Evolutionary conservation across 1,140 invertebrate genomes (phyloP).

Genomic region (Delia radicum): DNA sequence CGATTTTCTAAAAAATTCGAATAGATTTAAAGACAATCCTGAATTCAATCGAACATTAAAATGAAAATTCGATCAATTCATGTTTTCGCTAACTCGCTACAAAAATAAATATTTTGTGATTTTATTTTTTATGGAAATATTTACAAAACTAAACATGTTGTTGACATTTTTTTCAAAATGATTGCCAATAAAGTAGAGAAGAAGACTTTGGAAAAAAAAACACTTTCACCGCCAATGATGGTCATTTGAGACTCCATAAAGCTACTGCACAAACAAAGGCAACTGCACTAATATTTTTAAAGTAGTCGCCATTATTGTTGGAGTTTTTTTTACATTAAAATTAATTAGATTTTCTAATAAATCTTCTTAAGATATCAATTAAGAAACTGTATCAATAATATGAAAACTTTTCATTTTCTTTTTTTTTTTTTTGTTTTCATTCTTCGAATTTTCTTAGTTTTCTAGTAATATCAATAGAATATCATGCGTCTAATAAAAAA

Average conservation of each 20-base stretch:
- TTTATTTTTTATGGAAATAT: slow-evolving; percentile 7
- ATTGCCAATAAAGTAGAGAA: not conserved
- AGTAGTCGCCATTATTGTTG: not conserved
- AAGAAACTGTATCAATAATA: not conserved
- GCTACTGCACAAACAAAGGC: not conserved
- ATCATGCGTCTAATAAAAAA: not conserved
- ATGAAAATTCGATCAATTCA: no score
- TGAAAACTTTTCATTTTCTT: not conserved
- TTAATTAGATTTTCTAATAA: not conserved
- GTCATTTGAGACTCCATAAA: not conserved
- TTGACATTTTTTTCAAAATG: not conserved
- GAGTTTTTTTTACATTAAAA: not conserved
- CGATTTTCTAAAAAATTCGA: no score
- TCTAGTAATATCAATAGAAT: not conserved
- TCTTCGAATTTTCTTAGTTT: not conserved
- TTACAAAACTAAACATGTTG: not conserved
- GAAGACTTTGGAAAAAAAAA: not conserved
- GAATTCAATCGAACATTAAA: no score
- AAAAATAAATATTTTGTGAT: no score
- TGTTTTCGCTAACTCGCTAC: no score
- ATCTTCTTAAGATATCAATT: not conserved
- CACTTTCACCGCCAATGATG: slow-evolving; percentile 22
- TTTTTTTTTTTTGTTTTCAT: not conserved
- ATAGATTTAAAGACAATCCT: no score
- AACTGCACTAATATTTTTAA: not conserved